These are phyloP conservation scores for Colius striatus DNA, from an alignment of 2,113 vertebrate genomes.

Conservation along the genomic window DNA sequence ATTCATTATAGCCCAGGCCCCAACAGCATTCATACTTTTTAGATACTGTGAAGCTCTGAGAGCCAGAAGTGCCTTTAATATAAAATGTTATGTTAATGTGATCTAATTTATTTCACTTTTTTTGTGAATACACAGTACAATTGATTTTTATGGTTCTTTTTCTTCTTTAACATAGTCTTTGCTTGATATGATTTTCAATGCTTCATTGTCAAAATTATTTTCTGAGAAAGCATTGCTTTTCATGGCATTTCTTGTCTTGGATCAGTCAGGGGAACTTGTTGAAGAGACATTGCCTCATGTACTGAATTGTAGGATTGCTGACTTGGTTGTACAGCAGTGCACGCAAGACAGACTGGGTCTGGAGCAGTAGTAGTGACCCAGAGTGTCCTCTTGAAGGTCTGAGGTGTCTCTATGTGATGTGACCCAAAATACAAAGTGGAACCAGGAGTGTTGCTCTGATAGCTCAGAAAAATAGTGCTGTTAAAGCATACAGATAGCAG, in stretches of 20 bases:
- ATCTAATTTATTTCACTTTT: not conserved
- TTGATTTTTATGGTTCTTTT: not conserved
- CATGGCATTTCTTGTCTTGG: not conserved
- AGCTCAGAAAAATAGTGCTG: not conserved
- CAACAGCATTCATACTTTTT: not conserved
- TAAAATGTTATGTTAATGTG: not conserved
- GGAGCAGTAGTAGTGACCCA: not conserved
- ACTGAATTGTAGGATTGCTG: not conserved
- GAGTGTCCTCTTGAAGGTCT: not conserved
- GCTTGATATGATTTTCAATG: not conserved
- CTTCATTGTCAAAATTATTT: not conserved
- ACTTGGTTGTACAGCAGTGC: not conserved
- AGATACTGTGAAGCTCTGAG: not conserved
- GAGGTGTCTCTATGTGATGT: not conserved
- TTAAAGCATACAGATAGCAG: not conserved
- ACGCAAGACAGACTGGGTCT: fast-evolving
- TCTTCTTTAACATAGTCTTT: not conserved
- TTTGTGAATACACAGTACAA: not conserved
- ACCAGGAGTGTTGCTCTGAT: not conserved
- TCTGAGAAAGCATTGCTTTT: not conserved
- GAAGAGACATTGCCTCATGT: not conserved
- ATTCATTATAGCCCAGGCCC: too few relatives aligned
- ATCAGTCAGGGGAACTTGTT: not conserved
- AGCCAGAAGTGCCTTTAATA: not conserved
- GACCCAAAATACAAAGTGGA: not conserved